phyloP scores from a whole-genome alignment of 2,797 vertebrate genomes.

The Phrynocephalus forsythii region DNA sequence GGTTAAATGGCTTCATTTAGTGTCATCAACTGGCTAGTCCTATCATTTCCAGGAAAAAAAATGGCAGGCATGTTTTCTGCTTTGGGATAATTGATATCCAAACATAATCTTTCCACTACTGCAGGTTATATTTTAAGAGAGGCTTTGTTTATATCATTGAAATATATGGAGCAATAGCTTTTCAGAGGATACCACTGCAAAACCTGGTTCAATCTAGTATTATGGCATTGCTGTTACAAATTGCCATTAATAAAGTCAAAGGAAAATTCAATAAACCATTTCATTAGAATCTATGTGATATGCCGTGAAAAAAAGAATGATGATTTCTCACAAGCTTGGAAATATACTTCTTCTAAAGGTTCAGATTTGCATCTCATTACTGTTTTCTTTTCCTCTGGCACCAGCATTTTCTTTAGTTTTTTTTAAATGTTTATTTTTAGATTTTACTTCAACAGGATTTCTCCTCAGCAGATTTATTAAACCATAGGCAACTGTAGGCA shows the following conservation, averaged over 20 bases:
- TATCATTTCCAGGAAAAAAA: no score
- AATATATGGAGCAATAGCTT: background rate
- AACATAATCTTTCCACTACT: constrained; percentile 1
- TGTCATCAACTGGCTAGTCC: background rate
- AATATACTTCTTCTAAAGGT: background rate
- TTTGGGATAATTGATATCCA: background rate
- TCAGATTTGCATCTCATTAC: background rate
- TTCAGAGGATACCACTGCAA: background rate
- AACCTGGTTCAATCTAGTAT: background rate
- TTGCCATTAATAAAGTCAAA: background rate
- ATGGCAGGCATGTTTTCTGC: background rate
- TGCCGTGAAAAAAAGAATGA: background rate
- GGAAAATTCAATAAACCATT: constrained; percentile 1
- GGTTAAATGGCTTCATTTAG: no score
- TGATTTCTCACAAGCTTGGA: background rate
- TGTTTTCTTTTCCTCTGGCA: background rate
- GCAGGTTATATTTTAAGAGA: constrained; percentile 22
- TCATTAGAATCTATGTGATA: background rate
- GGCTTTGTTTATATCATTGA: background rate
- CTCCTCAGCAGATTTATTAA: background rate
- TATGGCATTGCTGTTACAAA: background rate
- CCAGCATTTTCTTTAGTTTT: background rate
- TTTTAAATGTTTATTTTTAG: background rate
- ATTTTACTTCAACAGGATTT: background rate
- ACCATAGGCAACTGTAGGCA: background rate